Conservation (phyloP, 2,888 invertebrate genomes). For the Lasius platythorax region DNA sequence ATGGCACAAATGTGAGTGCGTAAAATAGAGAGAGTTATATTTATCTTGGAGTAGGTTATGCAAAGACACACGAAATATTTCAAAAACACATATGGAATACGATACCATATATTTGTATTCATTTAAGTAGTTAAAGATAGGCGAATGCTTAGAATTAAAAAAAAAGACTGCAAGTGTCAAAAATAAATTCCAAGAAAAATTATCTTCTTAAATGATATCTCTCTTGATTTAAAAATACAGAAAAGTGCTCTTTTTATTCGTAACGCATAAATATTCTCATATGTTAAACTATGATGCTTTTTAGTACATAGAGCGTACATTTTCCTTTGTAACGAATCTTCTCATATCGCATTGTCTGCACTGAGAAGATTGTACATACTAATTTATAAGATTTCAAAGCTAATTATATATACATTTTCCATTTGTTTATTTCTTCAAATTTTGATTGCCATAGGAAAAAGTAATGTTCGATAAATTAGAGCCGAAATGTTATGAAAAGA, state of each 20-base stretch:
- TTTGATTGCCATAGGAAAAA: background rate
- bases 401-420: background rate
- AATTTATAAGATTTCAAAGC: background rate
- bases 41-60: background rate
- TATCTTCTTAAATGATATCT: background rate
- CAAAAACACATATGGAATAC: background rate
- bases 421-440: background rate
- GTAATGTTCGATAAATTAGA: background rate
- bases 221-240: background rate
- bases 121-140: background rate
- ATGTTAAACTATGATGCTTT: background rate
- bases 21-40: background rate
- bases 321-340: background rate
- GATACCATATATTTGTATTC: background rate
- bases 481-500: background rate
- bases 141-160: background rate
- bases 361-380: background rate
- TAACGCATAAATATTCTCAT: background rate
- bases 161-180: too few species aligned
- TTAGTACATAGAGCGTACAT: too few species aligned
- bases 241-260: background rate
- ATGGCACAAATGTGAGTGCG: background rate
- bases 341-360: background rate
- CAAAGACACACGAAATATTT: background rate
- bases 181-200: constrained; percentile 1